Base-by-base conservation (phyloP, 2,888 invertebrate species). In the Tethea ocularis region DNA sequence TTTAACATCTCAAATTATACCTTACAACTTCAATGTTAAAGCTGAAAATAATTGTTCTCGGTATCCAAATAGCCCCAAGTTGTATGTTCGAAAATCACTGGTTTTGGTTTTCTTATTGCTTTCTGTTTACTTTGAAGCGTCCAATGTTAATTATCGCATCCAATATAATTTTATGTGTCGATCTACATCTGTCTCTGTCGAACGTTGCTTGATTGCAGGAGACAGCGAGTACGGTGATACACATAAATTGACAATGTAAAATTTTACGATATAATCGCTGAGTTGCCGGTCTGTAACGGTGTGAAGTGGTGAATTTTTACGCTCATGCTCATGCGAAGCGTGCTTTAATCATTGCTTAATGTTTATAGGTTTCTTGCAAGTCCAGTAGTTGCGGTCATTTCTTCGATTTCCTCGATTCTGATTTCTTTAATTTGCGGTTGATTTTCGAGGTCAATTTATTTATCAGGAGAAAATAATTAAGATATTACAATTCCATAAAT, bases 181-280 rank as follows among this genome's bases (percentile, higher is more conserved):
- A 64, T 61, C 61, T 63, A 63, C 61, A 62, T 67, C 64, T 67
- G 72, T 80, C 82, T 67, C 71, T 69, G 59, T 82, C 74, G 64
- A 52, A 46, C 38, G 13, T 1, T 51, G 51, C 54, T 22, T 11
- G 51, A 71, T 60, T n/a, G 73, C 85, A 70, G 51, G 80, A 72
- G 85, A 83, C 38, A 56, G 61, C 17, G 56, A 60, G 69, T 58
- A 61, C 73, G 68, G 84, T 80, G 85, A 82, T 84, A 83, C 78
- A 83, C 74, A 82, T 83, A 83, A 86, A 86, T 79, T 75, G 78
- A 80, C 80, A 82, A 72, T 84, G 83, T 88, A 82, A 90, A 88
- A 80, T 87, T 91, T 89, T 83, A 90, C 85, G 90, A 89, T 72
- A 66, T 78, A 81, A 83, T 75, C 68, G 71, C 60, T 13, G 61